A percentile compares a stretch with the other conserved stretches of the same genome.
Evolutionary conservation across 2,888 invertebrate genomes (phyloP).

Genomic region (Lasioglossum leucozonium): DNA sequence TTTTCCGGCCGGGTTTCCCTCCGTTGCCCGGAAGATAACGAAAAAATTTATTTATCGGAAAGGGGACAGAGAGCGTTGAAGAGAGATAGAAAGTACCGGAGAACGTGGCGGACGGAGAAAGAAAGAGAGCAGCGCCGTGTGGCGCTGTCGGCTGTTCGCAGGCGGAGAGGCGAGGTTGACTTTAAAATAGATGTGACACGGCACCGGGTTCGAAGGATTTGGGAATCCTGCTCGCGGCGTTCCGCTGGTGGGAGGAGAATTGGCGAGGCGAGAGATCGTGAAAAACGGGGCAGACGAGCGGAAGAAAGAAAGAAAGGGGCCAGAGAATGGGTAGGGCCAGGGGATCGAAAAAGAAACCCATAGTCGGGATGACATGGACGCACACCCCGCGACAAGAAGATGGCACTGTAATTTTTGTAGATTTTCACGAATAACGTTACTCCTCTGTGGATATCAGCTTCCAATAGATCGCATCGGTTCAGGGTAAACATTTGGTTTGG

Average conservation of each 20-base stretch:
- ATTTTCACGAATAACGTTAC: not conserved
- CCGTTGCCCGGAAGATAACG: constrained; percentile 11
- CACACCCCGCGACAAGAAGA: not conserved
- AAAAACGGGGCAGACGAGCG: constrained; percentile 26
- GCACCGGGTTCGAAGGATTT: constrained; percentile 42
- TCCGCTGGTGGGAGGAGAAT: constrained; percentile 13
- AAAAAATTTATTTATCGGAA: constrained; percentile 44
- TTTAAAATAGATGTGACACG: constrained; percentile 49
- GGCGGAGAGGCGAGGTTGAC: constrained; percentile 24
- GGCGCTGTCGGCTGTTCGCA: constrained; percentile 29
- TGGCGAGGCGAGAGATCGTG: constrained; percentile 16
- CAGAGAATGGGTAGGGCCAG: too few relatives aligned
- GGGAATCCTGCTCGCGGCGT: constrained; percentile 9
- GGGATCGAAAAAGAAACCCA: not conserved
- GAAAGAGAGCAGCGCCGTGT: not conserved
- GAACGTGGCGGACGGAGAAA: not conserved
- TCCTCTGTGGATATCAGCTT: too few relatives aligned
- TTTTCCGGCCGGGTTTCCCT: constrained; percentile 2
- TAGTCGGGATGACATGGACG: not conserved
- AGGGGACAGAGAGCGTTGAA: not conserved
- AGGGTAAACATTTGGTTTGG: too few relatives aligned
- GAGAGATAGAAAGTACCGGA: not conserved
- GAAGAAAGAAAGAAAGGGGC: not conserved
- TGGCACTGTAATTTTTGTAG: not conserved
- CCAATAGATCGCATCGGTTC: too few relatives aligned